phyloP scores from a whole-genome alignment of 2,888 invertebrate genomes.

The Euplexia lucipara region DNA sequence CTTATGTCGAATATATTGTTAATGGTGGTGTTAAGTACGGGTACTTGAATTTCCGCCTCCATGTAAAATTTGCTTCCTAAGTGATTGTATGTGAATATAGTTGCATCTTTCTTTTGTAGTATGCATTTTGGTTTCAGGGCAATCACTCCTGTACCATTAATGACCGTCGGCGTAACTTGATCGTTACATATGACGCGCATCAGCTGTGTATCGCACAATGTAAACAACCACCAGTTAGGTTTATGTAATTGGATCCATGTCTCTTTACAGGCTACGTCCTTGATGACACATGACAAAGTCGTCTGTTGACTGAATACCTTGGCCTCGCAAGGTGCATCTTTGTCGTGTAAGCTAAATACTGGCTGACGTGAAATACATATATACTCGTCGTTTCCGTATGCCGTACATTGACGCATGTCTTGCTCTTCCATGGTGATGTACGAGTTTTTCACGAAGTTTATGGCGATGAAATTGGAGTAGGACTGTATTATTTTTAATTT shows the following conservation, averaged over 20 bases:
- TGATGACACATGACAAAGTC: neutral
- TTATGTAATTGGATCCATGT: no score
- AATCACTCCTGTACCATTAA: no score
- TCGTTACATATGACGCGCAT: neutral
- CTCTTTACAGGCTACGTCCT: neutral
- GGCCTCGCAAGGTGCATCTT: neutral
- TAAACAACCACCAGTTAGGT: neutral
- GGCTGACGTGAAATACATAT: neutral
- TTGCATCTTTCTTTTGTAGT: no score
- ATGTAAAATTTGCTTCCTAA: no score
- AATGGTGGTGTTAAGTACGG: no score
- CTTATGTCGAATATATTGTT: no score
- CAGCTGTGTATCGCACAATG: constrained; percentile 2
- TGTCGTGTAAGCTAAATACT: neutral
- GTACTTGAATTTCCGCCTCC: no score
- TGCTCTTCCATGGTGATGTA: neutral
- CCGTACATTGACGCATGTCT: neutral
- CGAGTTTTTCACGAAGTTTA: neutral
- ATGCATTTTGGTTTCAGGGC: no score
- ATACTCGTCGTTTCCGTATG: neutral
- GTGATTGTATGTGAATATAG: no score
- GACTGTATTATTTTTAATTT: neutral
- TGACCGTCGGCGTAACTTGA: no score
- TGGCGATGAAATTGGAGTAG: neutral
- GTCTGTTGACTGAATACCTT: neutral